These are phyloP conservation scores for Mionectes macconnelli DNA, from an alignment of 2,113 vertebrate genomes.

Conservation along the genomic window DNA sequence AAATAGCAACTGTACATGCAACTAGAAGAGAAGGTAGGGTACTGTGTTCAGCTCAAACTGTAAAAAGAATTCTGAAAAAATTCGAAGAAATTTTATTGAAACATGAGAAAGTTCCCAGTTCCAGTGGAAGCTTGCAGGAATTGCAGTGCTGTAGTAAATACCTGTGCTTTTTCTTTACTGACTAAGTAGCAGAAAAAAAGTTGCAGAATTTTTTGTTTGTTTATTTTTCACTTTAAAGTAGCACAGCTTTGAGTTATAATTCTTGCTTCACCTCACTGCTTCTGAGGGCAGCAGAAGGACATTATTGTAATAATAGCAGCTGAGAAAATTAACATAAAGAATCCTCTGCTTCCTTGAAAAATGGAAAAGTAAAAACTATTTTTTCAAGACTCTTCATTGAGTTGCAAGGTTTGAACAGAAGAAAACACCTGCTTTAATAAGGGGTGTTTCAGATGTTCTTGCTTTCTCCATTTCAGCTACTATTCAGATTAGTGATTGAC, in stretches of 20 bases:
- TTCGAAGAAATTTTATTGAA: neutral
- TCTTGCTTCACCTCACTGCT: neutral
- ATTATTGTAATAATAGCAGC: neutral
- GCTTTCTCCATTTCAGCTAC: neutral
- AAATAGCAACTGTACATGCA: neutral
- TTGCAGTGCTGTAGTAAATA: neutral
- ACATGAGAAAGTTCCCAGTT: neutral
- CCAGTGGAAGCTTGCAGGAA: neutral
- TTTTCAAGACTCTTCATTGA: neutral
- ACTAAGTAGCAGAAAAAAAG: neutral
- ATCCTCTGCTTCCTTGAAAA: neutral
- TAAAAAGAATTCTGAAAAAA: neutral
- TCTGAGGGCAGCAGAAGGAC: neutral
- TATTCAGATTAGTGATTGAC: conserved; percentile 3
- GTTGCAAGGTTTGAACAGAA: neutral
- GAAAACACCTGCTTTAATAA: neutral
- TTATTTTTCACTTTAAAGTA: neutral
- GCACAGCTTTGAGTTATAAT: neutral
- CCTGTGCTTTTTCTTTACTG: neutral
- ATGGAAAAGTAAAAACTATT: neutral
- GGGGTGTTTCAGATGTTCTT: neutral
- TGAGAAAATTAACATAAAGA: neutral
- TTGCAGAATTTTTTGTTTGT: neutral
- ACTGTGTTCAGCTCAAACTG: neutral
- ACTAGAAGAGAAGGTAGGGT: neutral